Base-by-base conservation (phyloP, 2,797 vertebrate genomes). In the Acridotheres tristis region DNA sequence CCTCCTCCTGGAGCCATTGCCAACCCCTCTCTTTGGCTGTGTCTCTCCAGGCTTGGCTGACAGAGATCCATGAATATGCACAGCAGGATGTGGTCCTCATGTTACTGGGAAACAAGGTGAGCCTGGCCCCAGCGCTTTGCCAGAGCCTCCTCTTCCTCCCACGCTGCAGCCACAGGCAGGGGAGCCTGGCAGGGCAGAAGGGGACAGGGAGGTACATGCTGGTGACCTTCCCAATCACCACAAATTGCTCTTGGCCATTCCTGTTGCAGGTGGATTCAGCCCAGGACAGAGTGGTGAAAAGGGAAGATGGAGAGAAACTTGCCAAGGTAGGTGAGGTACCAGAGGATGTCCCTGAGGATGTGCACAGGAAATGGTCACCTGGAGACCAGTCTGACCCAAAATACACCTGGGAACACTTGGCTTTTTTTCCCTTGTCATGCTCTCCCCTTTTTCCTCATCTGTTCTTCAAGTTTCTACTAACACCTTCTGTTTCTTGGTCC, bases 51-150 rank as follows among this genome's bases (percentile, higher is more conserved):
- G 99, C 98, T 32, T 99, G 99, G 99, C 98, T 99, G 97, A 98
- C 98, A 3, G 99, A 99, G 98, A 99, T 99, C 95, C 98, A 99
- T 2, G 99, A 99, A 90, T 99, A 99, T 0, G 98, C 99, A n/a
- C 98, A 99, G 95, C 98, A 98, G 79, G 97, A 99, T 1, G 99
- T 98, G 96, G 99, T 99, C 62, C 98, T 99, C 93, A 99, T 99
- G 99, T 97, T 99, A 65, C 98, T 99, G 89, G 99, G 99, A 74
- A 99, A 99, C 97, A 99, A 99, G 99, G 99, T 98, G 97, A 98
- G 97, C 9, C 11, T 1, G 1, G 53, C 14, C 50, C 45, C 48
- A 25, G 0, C 4, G 53, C 76, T 73, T 21, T 21, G 4, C 26
- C 47, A 53, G 26, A 65, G 42, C 63, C 48, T 88, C 59, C 69